These are phyloP conservation scores for Bos taurus DNA, from an alignment of 2,113 vertebrate species.

Conservation along the genomic window DNA sequence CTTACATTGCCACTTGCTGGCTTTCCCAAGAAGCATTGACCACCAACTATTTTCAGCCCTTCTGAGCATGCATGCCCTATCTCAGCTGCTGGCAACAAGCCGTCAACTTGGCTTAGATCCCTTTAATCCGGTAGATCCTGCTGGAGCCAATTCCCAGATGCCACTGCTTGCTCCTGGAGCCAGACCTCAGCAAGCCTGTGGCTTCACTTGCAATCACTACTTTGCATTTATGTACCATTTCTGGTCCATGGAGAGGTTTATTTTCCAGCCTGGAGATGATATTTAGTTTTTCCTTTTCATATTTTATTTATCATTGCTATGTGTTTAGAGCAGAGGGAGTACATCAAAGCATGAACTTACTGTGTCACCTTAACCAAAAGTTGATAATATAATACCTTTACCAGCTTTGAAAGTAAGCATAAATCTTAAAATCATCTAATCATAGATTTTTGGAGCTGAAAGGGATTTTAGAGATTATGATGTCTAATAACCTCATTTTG, in stretches of 20 bases:
- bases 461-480: conserved; percentile 42
- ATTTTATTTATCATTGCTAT: conserved; percentile 39
- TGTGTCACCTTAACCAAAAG: background rate
- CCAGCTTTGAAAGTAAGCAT: conserved; percentile 8
- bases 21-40: background rate
- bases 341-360: conserved; percentile 3
- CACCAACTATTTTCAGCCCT: background rate
- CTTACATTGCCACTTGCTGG: background rate
- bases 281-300: conserved; percentile 20
- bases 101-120: background rate
- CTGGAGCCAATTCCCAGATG: background rate
- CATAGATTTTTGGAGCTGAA: background rate
- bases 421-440: background rate
- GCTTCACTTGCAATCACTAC: background rate
- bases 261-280: background rate
- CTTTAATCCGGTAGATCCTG: background rate
- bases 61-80: background rate
- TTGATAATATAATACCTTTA: conserved; percentile 1
- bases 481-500: conserved; percentile 22
- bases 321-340: background rate
- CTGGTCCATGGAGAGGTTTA: conserved; percentile 16
- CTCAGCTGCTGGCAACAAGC: background rate
- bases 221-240: conserved; percentile 33
- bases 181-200: conserved; percentile 25
- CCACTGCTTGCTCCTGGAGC: background rate